Base-by-base conservation (phyloP, 2,888 invertebrate genomes). In the Carpatolechia fugitivella region DNA sequence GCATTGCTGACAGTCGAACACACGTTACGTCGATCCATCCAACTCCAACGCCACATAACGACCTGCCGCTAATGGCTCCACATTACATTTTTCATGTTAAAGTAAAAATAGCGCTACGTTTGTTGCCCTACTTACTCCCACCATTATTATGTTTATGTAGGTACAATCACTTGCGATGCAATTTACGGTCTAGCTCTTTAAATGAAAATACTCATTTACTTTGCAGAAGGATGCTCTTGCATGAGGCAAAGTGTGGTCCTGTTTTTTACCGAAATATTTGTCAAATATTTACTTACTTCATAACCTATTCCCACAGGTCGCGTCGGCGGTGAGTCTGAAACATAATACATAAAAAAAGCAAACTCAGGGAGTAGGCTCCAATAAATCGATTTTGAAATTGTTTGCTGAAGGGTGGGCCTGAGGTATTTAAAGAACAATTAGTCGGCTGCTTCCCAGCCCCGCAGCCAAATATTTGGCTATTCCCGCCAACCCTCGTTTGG, bases 351-450 rank as follows among this genome's bases (percentile, higher is more conserved):
- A 65, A 61, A 77, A 80, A 82, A 79, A 76, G 62, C 63, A 66
- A 74, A 77, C 74, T 67, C 59, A 66, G 72, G 74, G 70, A 80
- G 78, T 78, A 76, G 73, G 76, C 76, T 76, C 76, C 75, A 78
- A 80, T 81, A 85, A 87, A 87, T 87, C 83, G 84, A 82, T 85
- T 85, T 82, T 69, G 71, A 78, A 79, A 82, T 76, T 86, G 82
- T 89, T 89, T 89, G 79, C 73, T 61, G 64, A 76, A 82, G 84
- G 85, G 85, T 81, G 80, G 81, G 83, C 71, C 72, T 67, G 79
- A 74, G 82, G 82, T 89, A 87, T 89, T 89, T 89, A 89, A 87
- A 88, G 85, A 86, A 82, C 89, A 89, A 89, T 89, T 89, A 89
- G 89, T 84, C 83, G 85, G 80, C 76, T 82, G 85, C 85, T 82